Evolutionary conservation across 2,797 vertebrate species (phyloP).

Genomic region (Lithobates sylvaticus): DNA sequence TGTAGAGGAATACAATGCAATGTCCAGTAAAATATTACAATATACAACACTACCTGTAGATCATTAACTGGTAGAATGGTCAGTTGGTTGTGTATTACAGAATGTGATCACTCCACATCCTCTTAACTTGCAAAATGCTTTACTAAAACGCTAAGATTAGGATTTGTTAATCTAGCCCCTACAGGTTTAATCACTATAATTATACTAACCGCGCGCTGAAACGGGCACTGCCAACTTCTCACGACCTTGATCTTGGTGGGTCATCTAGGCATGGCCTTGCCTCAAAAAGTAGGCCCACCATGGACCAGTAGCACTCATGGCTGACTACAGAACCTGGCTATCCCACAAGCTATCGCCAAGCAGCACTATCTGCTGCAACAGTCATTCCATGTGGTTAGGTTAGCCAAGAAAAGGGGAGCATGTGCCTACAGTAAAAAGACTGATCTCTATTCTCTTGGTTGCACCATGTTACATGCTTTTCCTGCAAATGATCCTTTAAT

Average conservation of each 20-base stretch:
- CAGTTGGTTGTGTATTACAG: background rate
- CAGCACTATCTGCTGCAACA: background rate
- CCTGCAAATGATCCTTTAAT: background rate
- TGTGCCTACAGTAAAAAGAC: background rate
- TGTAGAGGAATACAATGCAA: background rate
- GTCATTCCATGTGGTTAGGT: background rate
- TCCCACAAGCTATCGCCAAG: background rate
- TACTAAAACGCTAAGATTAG: background rate
- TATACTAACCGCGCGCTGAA: background rate
- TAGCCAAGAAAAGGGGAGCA: background rate
- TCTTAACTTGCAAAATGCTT: background rate
- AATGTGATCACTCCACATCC: background rate
- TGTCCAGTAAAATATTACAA: background rate
- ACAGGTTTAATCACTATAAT: conserved; percentile 7
- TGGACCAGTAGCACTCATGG: background rate
- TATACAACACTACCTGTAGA: background rate
- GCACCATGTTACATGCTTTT: background rate
- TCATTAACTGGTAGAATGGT: background rate
- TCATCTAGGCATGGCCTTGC: background rate
- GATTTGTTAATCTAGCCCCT: conserved; percentile 1
- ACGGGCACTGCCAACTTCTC: background rate
- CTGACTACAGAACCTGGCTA: background rate
- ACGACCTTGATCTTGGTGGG: background rate
- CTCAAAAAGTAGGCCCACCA: background rate
- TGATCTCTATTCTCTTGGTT: background rate